A percentile compares a stretch with the other conserved stretches of the same genome.
Conservation (phyloP, 2,888 invertebrate species). For the Erannis defoliaria region DNA sequence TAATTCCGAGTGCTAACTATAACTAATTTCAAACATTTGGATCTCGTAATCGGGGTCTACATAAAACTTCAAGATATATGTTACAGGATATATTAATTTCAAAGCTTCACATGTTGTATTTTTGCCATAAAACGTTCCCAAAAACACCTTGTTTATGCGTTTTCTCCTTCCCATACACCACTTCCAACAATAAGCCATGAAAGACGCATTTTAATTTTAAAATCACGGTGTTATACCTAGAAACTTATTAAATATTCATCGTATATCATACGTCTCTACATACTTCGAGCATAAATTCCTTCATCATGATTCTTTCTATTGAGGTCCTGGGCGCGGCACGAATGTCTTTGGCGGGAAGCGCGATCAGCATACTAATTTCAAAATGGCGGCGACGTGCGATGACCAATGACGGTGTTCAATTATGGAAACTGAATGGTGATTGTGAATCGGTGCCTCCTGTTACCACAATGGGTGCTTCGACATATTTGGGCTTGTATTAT, state of each 20-base stretch:
- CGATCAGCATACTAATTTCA: slow-evolving; percentile 71
- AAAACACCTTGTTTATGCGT: too few relatives aligned
- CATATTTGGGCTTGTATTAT: slow-evolving; percentile 65
- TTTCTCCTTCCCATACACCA: too few relatives aligned
- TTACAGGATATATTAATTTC: too few relatives aligned
- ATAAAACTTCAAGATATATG: too few relatives aligned
- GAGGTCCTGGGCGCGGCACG: slow-evolving; percentile 77
- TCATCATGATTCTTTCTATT: slow-evolving; percentile 82
- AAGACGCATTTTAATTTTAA: slow-evolving; percentile 26
- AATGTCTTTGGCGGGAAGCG: slow-evolving; percentile 78
- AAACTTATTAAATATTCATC: slow-evolving; percentile 38
- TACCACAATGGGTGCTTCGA: slow-evolving; percentile 70
- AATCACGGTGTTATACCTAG: slow-evolving; percentile 38
- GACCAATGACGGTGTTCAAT: slow-evolving; percentile 64
- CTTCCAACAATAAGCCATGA: slow-evolving; percentile 20
- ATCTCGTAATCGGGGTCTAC: too few relatives aligned
- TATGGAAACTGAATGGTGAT: slow-evolving; percentile 68
- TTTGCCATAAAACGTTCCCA: too few relatives aligned
- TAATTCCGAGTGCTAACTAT: too few relatives aligned
- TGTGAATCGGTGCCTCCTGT: slow-evolving; percentile 54
- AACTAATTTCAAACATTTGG: too few relatives aligned
- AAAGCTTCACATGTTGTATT: too few relatives aligned
- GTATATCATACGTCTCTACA: slow-evolving; percentile 37
- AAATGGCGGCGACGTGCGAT: slow-evolving; percentile 66
- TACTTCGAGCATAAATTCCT: slow-evolving; percentile 76